Conservation (phyloP, 2,888 invertebrate species). For the Aplocera efformata region DNA sequence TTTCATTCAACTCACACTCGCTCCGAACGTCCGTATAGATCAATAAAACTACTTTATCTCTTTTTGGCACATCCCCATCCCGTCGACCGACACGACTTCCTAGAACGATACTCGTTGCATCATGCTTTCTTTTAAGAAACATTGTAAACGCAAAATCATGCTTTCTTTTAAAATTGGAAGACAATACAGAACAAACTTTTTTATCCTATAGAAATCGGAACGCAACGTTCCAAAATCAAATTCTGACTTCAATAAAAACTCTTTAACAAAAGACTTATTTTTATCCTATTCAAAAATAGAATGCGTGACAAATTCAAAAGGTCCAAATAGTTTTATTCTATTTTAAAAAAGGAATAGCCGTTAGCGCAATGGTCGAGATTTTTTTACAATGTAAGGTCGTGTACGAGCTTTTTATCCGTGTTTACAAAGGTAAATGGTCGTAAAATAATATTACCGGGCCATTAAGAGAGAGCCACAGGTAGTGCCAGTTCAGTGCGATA, state of each 20-base stretch:
- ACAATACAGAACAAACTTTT: conserved; percentile 9
- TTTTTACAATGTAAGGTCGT: conserved; percentile 53
- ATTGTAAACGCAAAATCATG: conserved; percentile 17
- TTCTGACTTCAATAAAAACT: conserved; percentile 18
- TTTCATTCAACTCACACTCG: conserved; percentile 80
- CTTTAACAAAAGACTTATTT: conserved; percentile 21
- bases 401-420: conserved; percentile 65
- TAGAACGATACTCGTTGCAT: conserved; percentile 64
- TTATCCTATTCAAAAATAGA: conserved; percentile 28
- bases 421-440: conserved; percentile 73
- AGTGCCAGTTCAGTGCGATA: conserved; percentile 65
- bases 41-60: conserved; percentile 82
- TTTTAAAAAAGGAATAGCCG: conserved; percentile 48
- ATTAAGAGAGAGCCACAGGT: conserved; percentile 72
- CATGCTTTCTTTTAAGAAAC: conserved; percentile 55
- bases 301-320: conserved; percentile 43
- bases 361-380: conserved; percentile 61
- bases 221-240: conserved; percentile 36
- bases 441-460: conserved; percentile 75
- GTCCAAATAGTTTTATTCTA: conserved; percentile 43
- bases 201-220: conserved; percentile 24
- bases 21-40: conserved; percentile 80
- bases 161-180: conserved; percentile 16
- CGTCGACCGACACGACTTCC: conserved; percentile 63
- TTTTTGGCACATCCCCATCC: conserved; percentile 81